Evolutionary conservation across 92 coral and sea anemone genomes (phyloP), one percentile per base, ranked within the genome.

Genomic region (Zoanthus sociatus): DNA sequence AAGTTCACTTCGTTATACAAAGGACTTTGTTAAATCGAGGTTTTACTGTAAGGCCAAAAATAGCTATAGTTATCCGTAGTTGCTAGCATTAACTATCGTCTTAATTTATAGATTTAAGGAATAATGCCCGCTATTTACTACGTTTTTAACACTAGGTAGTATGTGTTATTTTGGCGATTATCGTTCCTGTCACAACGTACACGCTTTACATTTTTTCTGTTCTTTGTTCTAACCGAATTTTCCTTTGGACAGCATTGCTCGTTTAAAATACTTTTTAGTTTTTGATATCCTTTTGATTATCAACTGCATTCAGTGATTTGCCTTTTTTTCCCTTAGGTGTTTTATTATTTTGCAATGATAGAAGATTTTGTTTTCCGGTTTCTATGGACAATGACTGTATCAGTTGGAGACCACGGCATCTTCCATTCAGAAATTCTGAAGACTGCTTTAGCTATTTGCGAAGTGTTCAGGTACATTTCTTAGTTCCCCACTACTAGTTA

Each of bases 371-470:
- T 97, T 32, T 95, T 97, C 77, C 90, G 99, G 50, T 92, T 95
- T 79, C 33, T 95, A 50, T 97, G 99, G 99, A 95, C 99, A 21
- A 83, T 97, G 78, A 97, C 98, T 9, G 98, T 97, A 14, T 97
- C 99, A 54, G 95, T 97, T 30, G 98, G 99, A 84, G 92, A 92
- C 67, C 89, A 92, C 42, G 90, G 93, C 75, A 90, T 90, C 51
- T 93, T 97, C 78, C 96, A 95, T 85, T 95, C 95, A 4, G 99
- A 97, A 86, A 53, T 97, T 50, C 87, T 97, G 10, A 93, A 92
- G 84, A 95, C 93, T 47, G 87, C 60, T 83, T 88, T 97, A 73
- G 95, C 99, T 70, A 61, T 95, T 53, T 97, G 98, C 55, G 99
- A 97, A 72, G 97, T 97, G 18, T 95, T 95, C 45, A 97, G 99